Evolutionary conservation across 1,140 invertebrate genomes (phyloP).

Genomic region (Hyles euphorbiae): DNA sequence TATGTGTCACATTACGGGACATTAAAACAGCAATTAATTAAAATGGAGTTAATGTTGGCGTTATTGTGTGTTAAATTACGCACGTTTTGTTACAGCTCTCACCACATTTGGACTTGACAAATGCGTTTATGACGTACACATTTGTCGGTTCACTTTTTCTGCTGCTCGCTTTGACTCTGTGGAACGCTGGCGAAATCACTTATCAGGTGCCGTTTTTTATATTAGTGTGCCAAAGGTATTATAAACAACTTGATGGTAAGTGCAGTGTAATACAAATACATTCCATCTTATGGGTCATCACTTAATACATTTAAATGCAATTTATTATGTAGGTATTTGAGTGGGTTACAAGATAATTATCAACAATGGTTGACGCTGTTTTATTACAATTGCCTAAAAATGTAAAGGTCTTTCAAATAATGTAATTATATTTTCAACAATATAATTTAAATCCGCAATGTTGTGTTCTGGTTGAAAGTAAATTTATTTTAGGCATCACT

Average conservation of each 20-base stretch:
- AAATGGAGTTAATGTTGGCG: background rate
- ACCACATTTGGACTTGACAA: slow-evolving; percentile 51
- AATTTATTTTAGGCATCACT: slow-evolving; percentile 44
- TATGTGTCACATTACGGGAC: background rate
- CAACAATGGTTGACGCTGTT: background rate
- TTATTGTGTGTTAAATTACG: background rate
- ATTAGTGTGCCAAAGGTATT: slow-evolving; percentile 2
- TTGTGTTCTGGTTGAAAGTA: too few species aligned
- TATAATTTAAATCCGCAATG: too few species aligned
- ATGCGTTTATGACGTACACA: slow-evolving; percentile 63
- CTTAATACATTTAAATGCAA: background rate
- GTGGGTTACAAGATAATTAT: background rate
- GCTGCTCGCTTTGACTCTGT: slow-evolving; percentile 54
- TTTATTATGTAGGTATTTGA: background rate
- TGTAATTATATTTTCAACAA: too few species aligned
- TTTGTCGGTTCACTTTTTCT: slow-evolving; percentile 58
- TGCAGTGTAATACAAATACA: background rate
- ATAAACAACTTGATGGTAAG: background rate
- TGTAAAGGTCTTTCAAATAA: too few species aligned
- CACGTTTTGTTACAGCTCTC: slow-evolving; percentile 34
- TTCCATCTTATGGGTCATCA: background rate
- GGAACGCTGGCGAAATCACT: slow-evolving; percentile 63
- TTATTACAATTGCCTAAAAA: background rate
- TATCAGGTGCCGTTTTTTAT: slow-evolving; percentile 44
- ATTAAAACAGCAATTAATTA: background rate